Evolutionary conservation across 1,140 invertebrate genomes (phyloP).

Genomic region (Tachypleus tridentatus): DNA sequence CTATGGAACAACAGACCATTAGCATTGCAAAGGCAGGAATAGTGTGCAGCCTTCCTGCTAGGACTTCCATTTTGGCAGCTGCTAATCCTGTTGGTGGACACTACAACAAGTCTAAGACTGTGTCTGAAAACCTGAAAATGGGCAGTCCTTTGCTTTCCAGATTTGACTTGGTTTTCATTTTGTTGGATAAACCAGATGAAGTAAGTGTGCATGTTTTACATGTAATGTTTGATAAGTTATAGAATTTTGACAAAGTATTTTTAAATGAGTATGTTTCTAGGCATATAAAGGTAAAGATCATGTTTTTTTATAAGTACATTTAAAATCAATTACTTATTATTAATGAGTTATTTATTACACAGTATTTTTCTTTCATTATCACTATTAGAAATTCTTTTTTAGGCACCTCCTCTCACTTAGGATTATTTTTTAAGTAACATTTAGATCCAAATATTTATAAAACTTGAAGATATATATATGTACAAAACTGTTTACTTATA

Average conservation of each 20-base stretch:
- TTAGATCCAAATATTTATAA: no score
- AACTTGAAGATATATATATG: no score
- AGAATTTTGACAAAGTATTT: no score
- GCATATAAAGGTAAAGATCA: constrained; percentile 34
- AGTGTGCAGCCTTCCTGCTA: constrained; percentile 60
- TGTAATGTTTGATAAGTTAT: no score
- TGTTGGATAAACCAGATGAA: constrained; percentile 72
- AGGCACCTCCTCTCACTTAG: no score
- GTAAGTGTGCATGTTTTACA: constrained; percentile 29
- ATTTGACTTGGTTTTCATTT: constrained; percentile 86
- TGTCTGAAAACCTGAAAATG: constrained; percentile 81
- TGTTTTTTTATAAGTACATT: not conserved
- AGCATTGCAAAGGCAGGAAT: constrained; percentile 81
- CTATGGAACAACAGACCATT: constrained; percentile 87
- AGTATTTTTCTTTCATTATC: no score
- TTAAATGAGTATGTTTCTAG: no score
- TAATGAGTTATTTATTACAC: no score
- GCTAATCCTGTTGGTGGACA: constrained; percentile 82
- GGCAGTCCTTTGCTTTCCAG: constrained; percentile 70
- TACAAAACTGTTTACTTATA: no score
- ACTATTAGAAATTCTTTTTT: no score
- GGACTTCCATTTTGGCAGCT: constrained; percentile 75
- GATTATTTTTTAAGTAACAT: no score
- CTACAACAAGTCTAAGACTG: constrained; percentile 74
- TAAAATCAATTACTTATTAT: not conserved